Conservation (phyloP, 2,113 vertebrate genomes). For the Turdus rufiventris region DNA sequence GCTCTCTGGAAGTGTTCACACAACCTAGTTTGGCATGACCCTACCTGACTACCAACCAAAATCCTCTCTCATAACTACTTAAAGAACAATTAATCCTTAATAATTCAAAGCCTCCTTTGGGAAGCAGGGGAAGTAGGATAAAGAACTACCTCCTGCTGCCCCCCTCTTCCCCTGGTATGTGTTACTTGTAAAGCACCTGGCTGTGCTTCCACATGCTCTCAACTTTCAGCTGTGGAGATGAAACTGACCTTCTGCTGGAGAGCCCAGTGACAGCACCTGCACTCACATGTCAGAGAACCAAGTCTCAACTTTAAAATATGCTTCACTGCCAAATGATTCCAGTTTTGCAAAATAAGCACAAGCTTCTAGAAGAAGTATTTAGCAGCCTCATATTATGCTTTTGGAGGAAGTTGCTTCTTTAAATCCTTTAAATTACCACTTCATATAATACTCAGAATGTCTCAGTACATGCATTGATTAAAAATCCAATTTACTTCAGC, state of each 20-base stretch:
- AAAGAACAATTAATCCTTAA: background rate
- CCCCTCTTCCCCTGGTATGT: background rate
- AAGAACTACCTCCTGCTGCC: background rate
- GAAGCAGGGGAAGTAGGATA: background rate
- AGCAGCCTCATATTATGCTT: background rate
- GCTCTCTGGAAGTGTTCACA: background rate
- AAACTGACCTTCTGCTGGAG: background rate
- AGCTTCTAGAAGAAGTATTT: background rate
- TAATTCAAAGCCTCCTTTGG: background rate
- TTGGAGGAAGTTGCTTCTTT: background rate
- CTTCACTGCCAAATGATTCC: background rate
- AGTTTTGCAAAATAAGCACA: background rate
- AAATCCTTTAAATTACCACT: background rate
- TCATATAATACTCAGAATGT: background rate
- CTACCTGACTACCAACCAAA: background rate
- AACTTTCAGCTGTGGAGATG: fast-evolving
- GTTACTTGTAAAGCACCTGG: background rate
- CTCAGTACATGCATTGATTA: background rate
- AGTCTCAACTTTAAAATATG: background rate
- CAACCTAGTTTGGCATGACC: background rate
- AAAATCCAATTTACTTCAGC: background rate
- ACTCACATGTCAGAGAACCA: background rate
- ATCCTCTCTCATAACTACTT: background rate
- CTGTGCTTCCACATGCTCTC: background rate
- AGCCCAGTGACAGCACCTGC: background rate